phyloP scores from a whole-genome alignment of 2,797 vertebrate species.

The Fistularia commersonii region DNA sequence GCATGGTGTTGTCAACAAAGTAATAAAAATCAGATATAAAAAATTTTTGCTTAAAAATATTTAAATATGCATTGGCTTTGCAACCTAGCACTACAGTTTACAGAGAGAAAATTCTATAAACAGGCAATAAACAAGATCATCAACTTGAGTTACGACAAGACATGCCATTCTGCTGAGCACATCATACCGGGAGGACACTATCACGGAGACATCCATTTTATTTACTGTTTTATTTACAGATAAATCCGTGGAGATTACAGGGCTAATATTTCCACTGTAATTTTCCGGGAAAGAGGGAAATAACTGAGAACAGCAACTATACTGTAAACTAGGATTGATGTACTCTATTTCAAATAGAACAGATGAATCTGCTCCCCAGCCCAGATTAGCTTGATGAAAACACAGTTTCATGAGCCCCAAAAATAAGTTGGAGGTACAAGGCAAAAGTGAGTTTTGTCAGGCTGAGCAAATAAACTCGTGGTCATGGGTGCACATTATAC shows the following conservation, averaged over 20 bases:
- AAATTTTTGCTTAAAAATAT: neutral
- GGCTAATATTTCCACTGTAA: slow-evolving; percentile 41
- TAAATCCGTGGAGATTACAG: slow-evolving; percentile 29
- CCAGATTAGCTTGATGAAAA: slow-evolving; percentile 43
- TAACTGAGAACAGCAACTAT: slow-evolving; percentile 27
- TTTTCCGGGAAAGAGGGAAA: slow-evolving; percentile 23
- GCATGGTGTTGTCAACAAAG: neutral
- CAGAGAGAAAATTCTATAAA: slow-evolving; percentile 1
- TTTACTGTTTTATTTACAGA: slow-evolving; percentile 25
- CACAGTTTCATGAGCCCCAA: slow-evolving; percentile 35
- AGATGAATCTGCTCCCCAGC: slow-evolving; percentile 44
- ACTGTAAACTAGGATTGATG: slow-evolving; percentile 25
- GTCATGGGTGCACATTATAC: too few species aligned
- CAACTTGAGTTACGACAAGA: slow-evolving; percentile 1
- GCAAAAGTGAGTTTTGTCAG: too few species aligned
- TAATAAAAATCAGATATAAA: neutral
- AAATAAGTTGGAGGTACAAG: slow-evolving; percentile 42
- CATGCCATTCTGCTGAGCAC: slow-evolving; percentile 27
- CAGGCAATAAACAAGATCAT: too few species aligned
- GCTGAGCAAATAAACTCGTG: too few species aligned
- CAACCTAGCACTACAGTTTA: neutral
- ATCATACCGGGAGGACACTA: slow-evolving; percentile 18
- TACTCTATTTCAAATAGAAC: slow-evolving; percentile 39
- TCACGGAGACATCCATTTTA: slow-evolving; percentile 23
- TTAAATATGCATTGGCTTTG: neutral